Conservation (phyloP, 2,113 vertebrate genomes). For the pig (Sus scrofa) region T2T-Sscrofa CM000824.6:53373501-53374000, state of each 20-base stretch:
- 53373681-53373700: not conserved
- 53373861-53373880: too few species aligned
- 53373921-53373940: too few species aligned
- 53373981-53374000: too few species aligned
- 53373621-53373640: not conserved
- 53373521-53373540: not conserved
- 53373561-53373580: not conserved
- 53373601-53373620: not conserved
- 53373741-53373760: not conserved
- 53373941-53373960: too few species aligned
- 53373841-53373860: too few species aligned
- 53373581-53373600: not conserved
- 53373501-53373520: not conserved
- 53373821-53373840: too few species aligned
- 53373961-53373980: too few species aligned
- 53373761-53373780: not conserved
- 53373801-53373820: too few species aligned
- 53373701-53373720: not conserved
- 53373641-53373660: not conserved
- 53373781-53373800: too few species aligned
- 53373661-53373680: not conserved
- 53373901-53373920: too few species aligned
- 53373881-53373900: too few species aligned
- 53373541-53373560: not conserved
- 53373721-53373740: too few species aligned